A percentile compares a stretch with the other conserved stretches of the same genome.
phyloP scores from a whole-genome alignment of 2,888 invertebrate species.

The Orthosia gothica region DNA sequence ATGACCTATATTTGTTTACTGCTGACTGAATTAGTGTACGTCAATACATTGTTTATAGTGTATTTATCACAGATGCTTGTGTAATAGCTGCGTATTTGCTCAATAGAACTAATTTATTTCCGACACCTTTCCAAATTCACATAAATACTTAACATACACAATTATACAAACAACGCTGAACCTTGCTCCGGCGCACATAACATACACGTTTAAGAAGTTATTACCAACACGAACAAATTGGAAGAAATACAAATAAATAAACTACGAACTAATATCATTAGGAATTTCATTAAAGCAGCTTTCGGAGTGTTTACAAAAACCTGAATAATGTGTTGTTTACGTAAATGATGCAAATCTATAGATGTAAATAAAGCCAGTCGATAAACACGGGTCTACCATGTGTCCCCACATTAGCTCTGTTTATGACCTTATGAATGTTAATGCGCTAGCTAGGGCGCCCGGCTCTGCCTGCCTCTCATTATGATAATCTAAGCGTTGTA shows the following conservation, averaged over 20 bases:
- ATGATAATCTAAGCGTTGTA: conserved; percentile 62
- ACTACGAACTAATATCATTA: conserved; percentile 18
- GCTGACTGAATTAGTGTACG: no score
- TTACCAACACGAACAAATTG: conserved; percentile 33
- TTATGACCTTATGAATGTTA: conserved; percentile 59
- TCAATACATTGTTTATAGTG: no score
- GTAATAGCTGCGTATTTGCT: neutral
- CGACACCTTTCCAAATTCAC: conserved; percentile 1
- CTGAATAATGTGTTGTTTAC: conserved; percentile 53
- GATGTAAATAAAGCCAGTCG: conserved; percentile 51
- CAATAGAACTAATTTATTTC: conserved; percentile 10
- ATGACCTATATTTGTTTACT: no score
- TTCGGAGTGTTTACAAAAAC: conserved; percentile 43
- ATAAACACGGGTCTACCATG: conserved; percentile 27
- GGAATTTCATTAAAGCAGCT: conserved; percentile 16
- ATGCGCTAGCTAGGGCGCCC: conserved; percentile 21
- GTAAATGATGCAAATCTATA: conserved; percentile 52
- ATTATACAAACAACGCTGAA: conserved; percentile 20
- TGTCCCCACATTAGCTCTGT: conserved; percentile 49
- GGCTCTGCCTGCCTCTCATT: conserved; percentile 39
- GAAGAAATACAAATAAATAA: conserved; percentile 35
- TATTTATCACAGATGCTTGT: neutral
- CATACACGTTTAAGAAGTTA: neutral
- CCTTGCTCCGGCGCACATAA: conserved; percentile 26
- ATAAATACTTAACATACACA: conserved; percentile 16